Evolutionary conservation across 2,888 invertebrate genomes (phyloP).

Genomic region (Cloeon dipterum): DNA sequence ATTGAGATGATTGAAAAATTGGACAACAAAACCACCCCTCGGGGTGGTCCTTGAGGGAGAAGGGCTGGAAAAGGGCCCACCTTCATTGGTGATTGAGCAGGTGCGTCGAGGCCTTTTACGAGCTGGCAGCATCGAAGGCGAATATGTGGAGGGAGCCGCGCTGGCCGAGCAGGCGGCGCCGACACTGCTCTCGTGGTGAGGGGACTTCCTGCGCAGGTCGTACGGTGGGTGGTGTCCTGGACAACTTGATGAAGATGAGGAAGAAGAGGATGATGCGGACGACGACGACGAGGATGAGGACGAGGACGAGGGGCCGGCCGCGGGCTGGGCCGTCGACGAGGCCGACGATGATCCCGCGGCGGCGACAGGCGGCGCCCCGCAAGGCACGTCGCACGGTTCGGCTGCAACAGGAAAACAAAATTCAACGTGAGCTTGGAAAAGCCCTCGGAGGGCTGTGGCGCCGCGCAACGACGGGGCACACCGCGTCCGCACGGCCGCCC

Average conservation of each 20-base stretch:
- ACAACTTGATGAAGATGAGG: constrained; percentile 5
- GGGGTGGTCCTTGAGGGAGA: too few species aligned
- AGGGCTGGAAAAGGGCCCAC: too few species aligned
- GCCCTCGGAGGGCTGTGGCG: too few species aligned
- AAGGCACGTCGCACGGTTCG: constrained; percentile 44
- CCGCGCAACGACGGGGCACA: too few species aligned
- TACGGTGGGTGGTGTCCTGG: constrained; percentile 64
- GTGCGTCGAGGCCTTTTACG: constrained; percentile 61
- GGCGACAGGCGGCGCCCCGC: constrained; percentile 34
- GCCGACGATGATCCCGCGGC: constrained; percentile 22
- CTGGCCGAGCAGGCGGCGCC: constrained; percentile 19
- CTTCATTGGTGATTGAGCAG: constrained; percentile 25
- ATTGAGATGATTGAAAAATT: not conserved
- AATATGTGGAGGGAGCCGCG: constrained; percentile 21
- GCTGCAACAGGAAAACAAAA: constrained; percentile 16
- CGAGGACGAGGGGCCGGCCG: constrained; percentile 8
- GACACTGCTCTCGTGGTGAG: constrained; percentile 28
- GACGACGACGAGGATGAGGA: constrained; percentile 9
- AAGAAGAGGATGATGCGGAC: constrained; percentile 12
- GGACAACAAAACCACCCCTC: too few species aligned
- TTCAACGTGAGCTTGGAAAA: too few species aligned
- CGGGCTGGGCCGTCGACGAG: constrained; percentile 13
- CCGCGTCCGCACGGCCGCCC: too few species aligned
- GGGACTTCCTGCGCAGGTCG: constrained; percentile 69
- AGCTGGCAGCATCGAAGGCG: constrained; percentile 49